A percentile compares a stretch with the other conserved stretches of the same genome.
phyloP scores from a whole-genome alignment of 2,113 vertebrate species.

The Ginglymostoma cirratum region DNA sequence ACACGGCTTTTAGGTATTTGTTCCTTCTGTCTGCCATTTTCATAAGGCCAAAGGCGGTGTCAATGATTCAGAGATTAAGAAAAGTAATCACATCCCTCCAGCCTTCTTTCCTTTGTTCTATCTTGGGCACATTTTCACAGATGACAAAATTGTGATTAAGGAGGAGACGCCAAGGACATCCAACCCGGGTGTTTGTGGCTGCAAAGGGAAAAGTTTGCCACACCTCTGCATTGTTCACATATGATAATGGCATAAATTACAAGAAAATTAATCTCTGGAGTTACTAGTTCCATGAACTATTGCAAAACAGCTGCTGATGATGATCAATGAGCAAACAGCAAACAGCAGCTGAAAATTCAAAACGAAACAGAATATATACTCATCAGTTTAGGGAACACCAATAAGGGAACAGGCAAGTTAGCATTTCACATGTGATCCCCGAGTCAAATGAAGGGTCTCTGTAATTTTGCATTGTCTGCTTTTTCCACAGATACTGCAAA shows the following conservation, averaged over 20 bases:
- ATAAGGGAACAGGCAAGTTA: neutral
- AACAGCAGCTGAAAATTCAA: neutral
- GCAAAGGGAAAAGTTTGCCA: neutral
- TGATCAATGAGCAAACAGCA: neutral
- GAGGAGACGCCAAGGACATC: neutral
- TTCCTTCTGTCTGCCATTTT: conserved; percentile 1
- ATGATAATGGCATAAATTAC: neutral
- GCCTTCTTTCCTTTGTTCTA: conserved; percentile 18
- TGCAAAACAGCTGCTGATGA: neutral
- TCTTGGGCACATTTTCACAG: conserved; percentile 27
- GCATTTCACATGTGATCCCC: neutral
- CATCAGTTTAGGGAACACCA: neutral
- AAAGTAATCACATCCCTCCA: neutral
- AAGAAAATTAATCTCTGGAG: neutral
- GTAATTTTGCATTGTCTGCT: neutral
- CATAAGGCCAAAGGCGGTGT: conserved; percentile 21
- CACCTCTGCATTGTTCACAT: neutral
- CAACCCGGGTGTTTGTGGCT: neutral
- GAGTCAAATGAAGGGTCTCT: neutral
- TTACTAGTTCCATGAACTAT: neutral
- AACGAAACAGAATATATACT: neutral
- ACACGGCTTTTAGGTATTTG: conserved; percentile 9
- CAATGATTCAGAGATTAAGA: conserved; percentile 8
- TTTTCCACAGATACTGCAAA: neutral
- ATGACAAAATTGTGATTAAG: neutral